These are phyloP conservation scores for Littorina saxatilis DNA, from an alignment of 1,140 invertebrate genomes.

Conservation along the genomic window DNA sequence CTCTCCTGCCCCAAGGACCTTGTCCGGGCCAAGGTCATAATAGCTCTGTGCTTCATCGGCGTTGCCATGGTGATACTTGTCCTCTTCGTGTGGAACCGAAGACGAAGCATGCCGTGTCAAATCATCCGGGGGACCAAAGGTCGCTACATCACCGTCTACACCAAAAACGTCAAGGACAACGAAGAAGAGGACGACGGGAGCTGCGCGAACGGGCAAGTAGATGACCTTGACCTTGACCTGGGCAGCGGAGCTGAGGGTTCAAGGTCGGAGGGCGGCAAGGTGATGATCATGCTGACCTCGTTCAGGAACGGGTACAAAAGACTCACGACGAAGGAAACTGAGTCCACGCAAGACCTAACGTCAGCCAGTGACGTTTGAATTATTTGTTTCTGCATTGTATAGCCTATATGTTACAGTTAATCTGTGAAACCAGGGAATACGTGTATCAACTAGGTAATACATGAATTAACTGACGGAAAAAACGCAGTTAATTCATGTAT, in stretches of 20 bases:
- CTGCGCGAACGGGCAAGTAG: not conserved
- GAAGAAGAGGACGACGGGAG: conserved; percentile 1
- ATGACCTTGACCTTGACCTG: conserved; percentile 28
- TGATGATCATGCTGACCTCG: conserved; percentile 15
- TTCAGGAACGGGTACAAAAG: not conserved
- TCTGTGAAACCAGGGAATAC: too few relatives aligned
- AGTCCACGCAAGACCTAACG: conserved; percentile 10
- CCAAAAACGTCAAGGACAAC: conserved; percentile 10
- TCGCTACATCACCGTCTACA: conserved; percentile 35
- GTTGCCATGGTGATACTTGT: not conserved
- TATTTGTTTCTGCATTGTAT: too few relatives aligned
- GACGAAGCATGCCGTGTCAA: not conserved
- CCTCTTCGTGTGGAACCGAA: not conserved
- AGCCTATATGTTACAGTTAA: too few relatives aligned
- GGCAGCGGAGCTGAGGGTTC: not conserved
- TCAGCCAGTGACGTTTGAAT: not conserved
- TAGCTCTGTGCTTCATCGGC: not conserved
- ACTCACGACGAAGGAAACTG: not conserved
- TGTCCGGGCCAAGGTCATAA: not conserved
- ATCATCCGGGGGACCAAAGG: not conserved
- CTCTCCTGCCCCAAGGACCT: conserved; percentile 23
- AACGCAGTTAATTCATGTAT: too few relatives aligned
- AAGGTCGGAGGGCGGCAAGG: conserved; percentile 11
- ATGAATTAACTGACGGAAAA: too few relatives aligned
- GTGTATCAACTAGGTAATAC: too few relatives aligned